phyloP scores from a whole-genome alignment of 2,797 vertebrate species.

The Tenualosa thibaudeaui region DNA sequence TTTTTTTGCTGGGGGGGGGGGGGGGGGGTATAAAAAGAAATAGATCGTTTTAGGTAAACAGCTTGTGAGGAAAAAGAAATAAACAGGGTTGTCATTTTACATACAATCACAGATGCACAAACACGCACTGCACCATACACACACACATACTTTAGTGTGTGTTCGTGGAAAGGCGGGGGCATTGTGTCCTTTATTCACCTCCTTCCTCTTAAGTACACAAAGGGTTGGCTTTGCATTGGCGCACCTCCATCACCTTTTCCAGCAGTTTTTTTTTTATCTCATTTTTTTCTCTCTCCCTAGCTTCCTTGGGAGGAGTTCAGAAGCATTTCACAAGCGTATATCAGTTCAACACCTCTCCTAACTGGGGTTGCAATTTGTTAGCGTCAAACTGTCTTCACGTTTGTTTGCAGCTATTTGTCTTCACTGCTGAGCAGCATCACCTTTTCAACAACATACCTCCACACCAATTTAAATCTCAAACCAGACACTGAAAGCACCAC shows the following conservation, averaged over 20 bases:
- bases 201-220: constrained; percentile 18
- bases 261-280: neutral
- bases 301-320: neutral
- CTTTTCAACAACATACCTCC: neutral
- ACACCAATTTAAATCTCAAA: neutral
- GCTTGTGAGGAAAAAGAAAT: neutral
- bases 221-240: constrained; percentile 10
- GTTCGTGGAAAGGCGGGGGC: constrained; percentile 6
- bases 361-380: neutral
- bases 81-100: neutral
- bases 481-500: neutral
- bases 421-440: neutral
- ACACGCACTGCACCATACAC: neutral
- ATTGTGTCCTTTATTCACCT: neutral
- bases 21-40: neutral
- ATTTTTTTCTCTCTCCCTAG: neutral
- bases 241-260: neutral
- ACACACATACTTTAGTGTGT: neutral
- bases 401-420: neutral
- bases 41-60: neutral
- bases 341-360: neutral
- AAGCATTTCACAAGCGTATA: neutral
- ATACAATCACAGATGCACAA: neutral
- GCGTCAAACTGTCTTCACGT: neutral
- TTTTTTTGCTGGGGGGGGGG: too few relatives aligned